These are phyloP conservation scores for Hirtodrosophila alboralis DNA, from an alignment of 2,888 invertebrate genomes.

Conservation along the genomic window DNA sequence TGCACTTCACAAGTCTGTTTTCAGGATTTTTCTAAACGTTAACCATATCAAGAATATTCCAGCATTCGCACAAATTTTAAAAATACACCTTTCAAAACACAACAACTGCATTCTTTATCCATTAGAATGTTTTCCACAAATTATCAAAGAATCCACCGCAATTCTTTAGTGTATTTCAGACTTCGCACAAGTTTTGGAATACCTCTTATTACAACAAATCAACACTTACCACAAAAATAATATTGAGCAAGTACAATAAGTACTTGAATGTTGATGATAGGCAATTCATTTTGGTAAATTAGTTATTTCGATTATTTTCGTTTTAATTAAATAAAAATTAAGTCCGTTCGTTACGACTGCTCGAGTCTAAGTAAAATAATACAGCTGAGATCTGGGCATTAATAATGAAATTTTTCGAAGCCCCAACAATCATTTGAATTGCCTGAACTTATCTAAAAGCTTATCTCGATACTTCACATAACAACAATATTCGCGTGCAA, in stretches of 20 bases:
- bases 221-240: constrained; percentile 81
- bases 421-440: constrained; percentile 14
- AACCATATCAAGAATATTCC: no score
- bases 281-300: constrained; percentile 77
- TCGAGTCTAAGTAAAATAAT: constrained; percentile 43
- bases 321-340: constrained; percentile 9
- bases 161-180: no score
- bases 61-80: no score
- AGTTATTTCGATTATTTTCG: constrained; percentile 10
- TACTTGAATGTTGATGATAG: constrained; percentile 79
- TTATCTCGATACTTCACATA: constrained; percentile 35
- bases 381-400: constrained; percentile 36
- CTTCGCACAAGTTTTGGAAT: neutral
- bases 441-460: constrained; percentile 37
- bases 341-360: constrained; percentile 43
- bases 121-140: no score
- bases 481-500: constrained; percentile 34
- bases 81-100: no score
- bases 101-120: no score
- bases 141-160: no score
- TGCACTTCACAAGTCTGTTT: no score
- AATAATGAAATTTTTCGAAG: constrained; percentile 46
- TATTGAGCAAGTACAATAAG: constrained; percentile 79
- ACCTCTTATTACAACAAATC: neutral
- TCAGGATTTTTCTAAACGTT: no score